Base-by-base conservation (phyloP, 2,113 vertebrate species). In the Clarias macrocephalus region DNA sequence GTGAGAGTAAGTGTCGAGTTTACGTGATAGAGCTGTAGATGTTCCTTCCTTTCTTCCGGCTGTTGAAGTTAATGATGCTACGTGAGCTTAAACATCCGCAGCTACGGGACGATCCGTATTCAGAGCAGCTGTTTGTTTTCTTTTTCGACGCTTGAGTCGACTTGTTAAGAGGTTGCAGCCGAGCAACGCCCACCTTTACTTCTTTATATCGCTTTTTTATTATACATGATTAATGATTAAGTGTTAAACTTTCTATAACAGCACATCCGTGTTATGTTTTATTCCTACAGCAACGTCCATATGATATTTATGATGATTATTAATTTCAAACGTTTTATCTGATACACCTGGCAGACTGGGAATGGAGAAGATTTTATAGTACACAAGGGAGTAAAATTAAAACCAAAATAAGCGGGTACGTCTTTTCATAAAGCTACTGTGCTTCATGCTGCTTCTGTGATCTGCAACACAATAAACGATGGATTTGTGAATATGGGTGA, bases 21-120 rank as follows among this genome's bases (percentile, higher is more conserved):
- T n/a, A 23, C 57, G n/a, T 42, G 37, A 73, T 23, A 30, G 79
- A 81, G 60, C 66, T 52, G 85, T 86, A 59, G 68, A 81, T 70
- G 63, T 30, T 81, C 23, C 80, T 72, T 81, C 85, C 42, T 84
- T 86, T 63, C 88, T 76, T 28, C 52, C 37, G 33, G 84, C 65
- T 48, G n/a, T 77, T 88, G 66, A 86, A 85, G 79, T 88, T 88
- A 90, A 88, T 87, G 88, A 86, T 89, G 84, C 84, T 76, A 75
- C 82, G 85, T 82, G 72, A 42, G 85, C 83, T 89, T 89, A 75
- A 54, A 84, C 63, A 77, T 80, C 28, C 30, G 65, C 65, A 18
- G 75, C 54, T 72, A 72, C 73, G 57, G 30, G 63, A 83, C 30
- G 28, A 63, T 84, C 28, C 21, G 23, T 60, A 48, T 75, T 42